Evolutionary conservation across 2,797 vertebrate species (phyloP).

Genomic region (Eutrigla gurnardus): DNA sequence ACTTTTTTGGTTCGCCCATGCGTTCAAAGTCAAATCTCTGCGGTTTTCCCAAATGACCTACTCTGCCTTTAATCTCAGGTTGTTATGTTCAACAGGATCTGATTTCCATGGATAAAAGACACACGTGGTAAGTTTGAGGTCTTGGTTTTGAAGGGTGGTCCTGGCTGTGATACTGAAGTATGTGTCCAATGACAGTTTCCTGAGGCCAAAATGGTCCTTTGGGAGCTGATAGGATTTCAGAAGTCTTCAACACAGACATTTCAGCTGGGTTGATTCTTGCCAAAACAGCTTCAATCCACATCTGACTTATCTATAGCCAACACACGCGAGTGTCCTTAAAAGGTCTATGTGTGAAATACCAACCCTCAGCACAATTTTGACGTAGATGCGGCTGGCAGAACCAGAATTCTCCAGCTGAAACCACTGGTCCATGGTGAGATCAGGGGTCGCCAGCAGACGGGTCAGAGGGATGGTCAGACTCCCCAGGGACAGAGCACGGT

Average conservation of each 20-base stretch:
- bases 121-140: slow-evolving; percentile 5
- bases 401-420: slow-evolving; percentile 91
- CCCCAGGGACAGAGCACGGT: slow-evolving; percentile 86
- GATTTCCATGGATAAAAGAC: neutral
- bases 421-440: slow-evolving; percentile 92
- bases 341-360: slow-evolving; percentile 32
- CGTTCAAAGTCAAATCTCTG: no score
- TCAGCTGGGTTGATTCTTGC: neutral
- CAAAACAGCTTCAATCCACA: neutral
- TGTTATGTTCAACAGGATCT: neutral
- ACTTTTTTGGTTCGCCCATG: no score
- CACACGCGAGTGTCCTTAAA: neutral
- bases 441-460: slow-evolving; percentile 83
- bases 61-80: neutral
- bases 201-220: neutral
- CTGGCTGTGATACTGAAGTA: slow-evolving; percentile 15
- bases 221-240: slow-evolving; percentile 18
- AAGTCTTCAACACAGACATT: slow-evolving; percentile 3
- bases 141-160: neutral
- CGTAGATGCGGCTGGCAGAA: slow-evolving; percentile 88
- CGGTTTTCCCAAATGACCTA: no score
- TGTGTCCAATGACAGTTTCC: neutral
- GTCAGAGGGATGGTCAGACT: slow-evolving; percentile 85
- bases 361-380: slow-evolving; percentile 92
- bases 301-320: neutral